Percentiles rank a stretch among this genome's conserved stretches.
Conservation (phyloP, 2,113 vertebrate species). For the Apaloderma vittatum region DNA sequence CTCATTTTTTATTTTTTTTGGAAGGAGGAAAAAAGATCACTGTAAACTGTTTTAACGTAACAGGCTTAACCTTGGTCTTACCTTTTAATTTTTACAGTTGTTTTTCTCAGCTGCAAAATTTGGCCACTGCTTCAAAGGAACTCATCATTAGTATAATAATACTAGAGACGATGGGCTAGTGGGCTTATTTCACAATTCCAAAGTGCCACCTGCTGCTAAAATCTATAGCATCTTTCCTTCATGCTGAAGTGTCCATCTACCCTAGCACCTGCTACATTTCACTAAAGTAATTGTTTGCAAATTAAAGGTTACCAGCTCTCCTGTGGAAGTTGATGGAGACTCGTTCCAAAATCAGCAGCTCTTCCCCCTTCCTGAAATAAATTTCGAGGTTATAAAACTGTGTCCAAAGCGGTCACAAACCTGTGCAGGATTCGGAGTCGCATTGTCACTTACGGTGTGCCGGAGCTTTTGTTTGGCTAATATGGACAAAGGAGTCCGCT, state of each 20-base stretch:
- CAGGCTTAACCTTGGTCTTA: not conserved
- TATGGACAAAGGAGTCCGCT: slow-evolving; percentile 68
- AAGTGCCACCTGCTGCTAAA: slow-evolving; percentile 28
- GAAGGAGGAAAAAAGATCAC: not conserved
- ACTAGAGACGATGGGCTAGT: not conserved
- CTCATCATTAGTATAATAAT: not conserved
- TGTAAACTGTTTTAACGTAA: not conserved
- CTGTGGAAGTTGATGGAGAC: not conserved
- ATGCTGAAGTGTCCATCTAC: not conserved
- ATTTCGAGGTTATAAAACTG: slow-evolving; percentile 46
- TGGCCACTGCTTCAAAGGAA: not conserved
- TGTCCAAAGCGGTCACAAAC: slow-evolving; percentile 58
- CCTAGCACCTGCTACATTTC: slow-evolving; percentile 6
- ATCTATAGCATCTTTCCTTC: slow-evolving; percentile 17
- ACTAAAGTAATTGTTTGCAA: slow-evolving; percentile 43
- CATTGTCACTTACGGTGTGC: slow-evolving; percentile 55
- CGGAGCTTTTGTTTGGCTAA: slow-evolving; percentile 73
- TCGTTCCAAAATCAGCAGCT: slow-evolving; percentile 24
- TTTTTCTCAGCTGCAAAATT: slow-evolving; percentile 20
- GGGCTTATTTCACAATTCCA: not conserved
- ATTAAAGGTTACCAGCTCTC: slow-evolving; percentile 37
- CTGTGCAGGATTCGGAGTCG: slow-evolving; percentile 44
- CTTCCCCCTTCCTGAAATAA: slow-evolving; percentile 48
- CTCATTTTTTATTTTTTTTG: not conserved
- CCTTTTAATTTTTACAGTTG: not conserved